A percentile compares a stretch with the other conserved stretches of the same genome.
phyloP scores from a whole-genome alignment of 2,797 vertebrate genomes.

The Gymnodraco acuticeps region DNA sequence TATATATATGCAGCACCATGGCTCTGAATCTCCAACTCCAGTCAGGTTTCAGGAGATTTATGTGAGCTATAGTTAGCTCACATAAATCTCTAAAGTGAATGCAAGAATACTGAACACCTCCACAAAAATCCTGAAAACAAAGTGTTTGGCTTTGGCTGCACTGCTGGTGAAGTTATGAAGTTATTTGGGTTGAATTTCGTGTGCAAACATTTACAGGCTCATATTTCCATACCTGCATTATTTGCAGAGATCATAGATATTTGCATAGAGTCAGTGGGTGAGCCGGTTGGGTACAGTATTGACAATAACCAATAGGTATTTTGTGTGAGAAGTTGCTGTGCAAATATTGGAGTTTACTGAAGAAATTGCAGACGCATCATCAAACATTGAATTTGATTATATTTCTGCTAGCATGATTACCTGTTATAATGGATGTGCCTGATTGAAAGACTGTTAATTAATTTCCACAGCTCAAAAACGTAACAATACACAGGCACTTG shows the following conservation, averaged over 20 bases:
- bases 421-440: constrained; percentile 70
- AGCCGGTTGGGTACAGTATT: constrained; percentile 65
- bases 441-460: constrained; percentile 77
- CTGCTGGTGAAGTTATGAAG: constrained; percentile 30
- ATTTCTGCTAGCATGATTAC: constrained; percentile 69
- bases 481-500: constrained; percentile 22
- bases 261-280: constrained; percentile 65
- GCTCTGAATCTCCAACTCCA: constrained; percentile 32
- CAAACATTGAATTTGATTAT: constrained; percentile 79
- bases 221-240: constrained; percentile 60
- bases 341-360: constrained; percentile 73
- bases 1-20: neutral
- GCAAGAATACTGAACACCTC: constrained; percentile 37
- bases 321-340: constrained; percentile 59
- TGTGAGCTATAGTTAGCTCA: constrained; percentile 45
- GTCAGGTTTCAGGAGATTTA: constrained; percentile 43
- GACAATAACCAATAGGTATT: constrained; percentile 69
- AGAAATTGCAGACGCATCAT: constrained; percentile 76
- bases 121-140: constrained; percentile 48
- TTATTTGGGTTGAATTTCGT: constrained; percentile 53
- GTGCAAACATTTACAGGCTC: constrained; percentile 69
- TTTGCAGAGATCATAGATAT: constrained; percentile 69
- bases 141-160: constrained; percentile 46
- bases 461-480: constrained; percentile 61
- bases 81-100: constrained; percentile 40